Evolutionary conservation across 2,113 vertebrate genomes (phyloP).

Genomic region (Gallinago undulata): DNA sequence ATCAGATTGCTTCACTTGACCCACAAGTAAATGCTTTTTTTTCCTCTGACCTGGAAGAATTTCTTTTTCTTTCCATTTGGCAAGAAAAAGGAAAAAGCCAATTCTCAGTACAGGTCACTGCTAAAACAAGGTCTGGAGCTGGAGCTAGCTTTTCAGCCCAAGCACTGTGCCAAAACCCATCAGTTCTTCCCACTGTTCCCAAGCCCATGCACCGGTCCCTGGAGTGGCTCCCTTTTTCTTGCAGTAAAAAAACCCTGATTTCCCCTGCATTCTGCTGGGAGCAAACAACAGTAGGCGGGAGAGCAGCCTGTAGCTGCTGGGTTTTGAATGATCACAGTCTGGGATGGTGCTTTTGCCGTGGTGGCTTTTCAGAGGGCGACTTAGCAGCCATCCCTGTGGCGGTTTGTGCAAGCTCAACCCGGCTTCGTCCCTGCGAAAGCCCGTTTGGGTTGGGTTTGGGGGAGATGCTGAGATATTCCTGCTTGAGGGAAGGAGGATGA

Average conservation of each 20-base stretch:
- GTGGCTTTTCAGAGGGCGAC: background rate
- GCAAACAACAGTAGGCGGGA: background rate
- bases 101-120: conserved; percentile 43
- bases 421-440: background rate
- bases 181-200: background rate
- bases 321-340: background rate
- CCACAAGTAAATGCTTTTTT: conserved; percentile 29
- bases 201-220: rapidly evolving
- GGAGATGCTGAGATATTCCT: background rate
- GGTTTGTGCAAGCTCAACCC: background rate
- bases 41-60: conserved; percentile 60
- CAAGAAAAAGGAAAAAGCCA: conserved; percentile 26
- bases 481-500: background rate
- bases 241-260: background rate
- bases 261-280: background rate
- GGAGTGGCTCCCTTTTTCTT: background rate
- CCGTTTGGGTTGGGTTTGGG: rapidly evolving
- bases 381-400: rapidly evolving
- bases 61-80: conserved; percentile 51
- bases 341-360: background rate
- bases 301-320: background rate
- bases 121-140: conserved; percentile 27
- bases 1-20: conserved; percentile 44
- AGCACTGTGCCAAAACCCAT: background rate
- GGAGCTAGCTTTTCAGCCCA: background rate